Percentiles rank a stretch among this genome's conserved stretches.
Conservation (phyloP, 2,113 vertebrate species). For the Ciconia boyciana region DNA sequence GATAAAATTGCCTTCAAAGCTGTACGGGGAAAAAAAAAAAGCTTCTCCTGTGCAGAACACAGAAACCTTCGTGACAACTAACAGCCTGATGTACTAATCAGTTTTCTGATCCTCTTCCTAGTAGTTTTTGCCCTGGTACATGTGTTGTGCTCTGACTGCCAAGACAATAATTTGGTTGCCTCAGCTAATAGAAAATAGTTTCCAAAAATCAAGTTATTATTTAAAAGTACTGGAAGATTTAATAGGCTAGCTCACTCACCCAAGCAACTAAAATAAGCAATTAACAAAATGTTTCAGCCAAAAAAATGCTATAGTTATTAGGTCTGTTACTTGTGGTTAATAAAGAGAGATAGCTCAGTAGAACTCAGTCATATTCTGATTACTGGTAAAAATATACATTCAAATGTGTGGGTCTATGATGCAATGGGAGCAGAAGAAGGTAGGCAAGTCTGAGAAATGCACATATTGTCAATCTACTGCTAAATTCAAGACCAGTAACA, state of each 20-base stretch:
- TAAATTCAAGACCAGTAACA: neutral
- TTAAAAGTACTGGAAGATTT: neutral
- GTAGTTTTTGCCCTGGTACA: neutral
- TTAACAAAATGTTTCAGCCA: neutral
- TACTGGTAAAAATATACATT: neutral
- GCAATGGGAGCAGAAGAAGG: neutral
- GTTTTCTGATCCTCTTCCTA: neutral
- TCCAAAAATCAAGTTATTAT: neutral
- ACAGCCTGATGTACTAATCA: neutral
- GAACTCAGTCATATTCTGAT: neutral
- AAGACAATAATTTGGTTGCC: neutral
- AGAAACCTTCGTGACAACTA: neutral
- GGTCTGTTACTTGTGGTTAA: neutral
- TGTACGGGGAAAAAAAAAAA: rapidly evolving
- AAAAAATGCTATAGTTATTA: neutral
- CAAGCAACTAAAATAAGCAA: neutral
- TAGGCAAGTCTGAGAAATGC: neutral
- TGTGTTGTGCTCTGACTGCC: neutral
- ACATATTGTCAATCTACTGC: neutral
- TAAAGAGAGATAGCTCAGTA: neutral
- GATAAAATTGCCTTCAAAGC: neutral
- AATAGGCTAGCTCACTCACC: neutral
- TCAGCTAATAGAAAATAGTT: neutral
- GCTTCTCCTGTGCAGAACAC: neutral
- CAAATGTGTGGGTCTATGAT: neutral